These are phyloP conservation scores for Parnassius orleans DNA, from an alignment of 2,888 invertebrate species.

Conservation along the genomic window DNA sequence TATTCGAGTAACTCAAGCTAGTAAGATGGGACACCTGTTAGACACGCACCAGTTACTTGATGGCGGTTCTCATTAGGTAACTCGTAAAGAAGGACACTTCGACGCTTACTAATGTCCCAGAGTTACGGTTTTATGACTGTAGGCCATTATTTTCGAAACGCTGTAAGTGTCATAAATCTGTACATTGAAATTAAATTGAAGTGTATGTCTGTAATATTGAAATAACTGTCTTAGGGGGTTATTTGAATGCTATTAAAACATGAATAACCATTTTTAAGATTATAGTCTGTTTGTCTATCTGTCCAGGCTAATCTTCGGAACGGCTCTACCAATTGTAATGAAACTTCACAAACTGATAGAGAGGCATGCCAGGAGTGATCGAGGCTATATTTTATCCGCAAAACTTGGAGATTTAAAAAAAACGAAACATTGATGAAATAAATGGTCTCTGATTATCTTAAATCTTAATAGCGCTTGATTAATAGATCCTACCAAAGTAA, in stretches of 20 bases:
- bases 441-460: too few species aligned
- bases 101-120: constrained; percentile 68
- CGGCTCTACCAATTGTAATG: too few species aligned
- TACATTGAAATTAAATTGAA: constrained; percentile 10
- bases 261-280: too few species aligned
- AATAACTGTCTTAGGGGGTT: background rate
- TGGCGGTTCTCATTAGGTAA: constrained; percentile 67
- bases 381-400: too few species aligned
- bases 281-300: too few species aligned
- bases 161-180: constrained; percentile 35
- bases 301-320: background rate
- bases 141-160: constrained; percentile 52
- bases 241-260: too few species aligned
- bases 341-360: too few species aligned
- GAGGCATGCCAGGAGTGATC: too few species aligned
- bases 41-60: constrained; percentile 55
- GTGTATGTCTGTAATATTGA: background rate
- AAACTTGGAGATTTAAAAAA: too few species aligned
- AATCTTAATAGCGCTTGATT: too few species aligned
- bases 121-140: constrained; percentile 66
- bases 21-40: constrained; percentile 52
- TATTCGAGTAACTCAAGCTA: constrained; percentile 32
- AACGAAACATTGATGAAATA: too few species aligned
- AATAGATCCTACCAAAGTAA: too few species aligned
- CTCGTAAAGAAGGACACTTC: constrained; percentile 70